Percentiles rank a stretch among this genome's conserved stretches.
These are phyloP conservation scores for Tiliqua scincoides DNA, from an alignment of 2,113 vertebrate species.

Conservation along the genomic window DNA sequence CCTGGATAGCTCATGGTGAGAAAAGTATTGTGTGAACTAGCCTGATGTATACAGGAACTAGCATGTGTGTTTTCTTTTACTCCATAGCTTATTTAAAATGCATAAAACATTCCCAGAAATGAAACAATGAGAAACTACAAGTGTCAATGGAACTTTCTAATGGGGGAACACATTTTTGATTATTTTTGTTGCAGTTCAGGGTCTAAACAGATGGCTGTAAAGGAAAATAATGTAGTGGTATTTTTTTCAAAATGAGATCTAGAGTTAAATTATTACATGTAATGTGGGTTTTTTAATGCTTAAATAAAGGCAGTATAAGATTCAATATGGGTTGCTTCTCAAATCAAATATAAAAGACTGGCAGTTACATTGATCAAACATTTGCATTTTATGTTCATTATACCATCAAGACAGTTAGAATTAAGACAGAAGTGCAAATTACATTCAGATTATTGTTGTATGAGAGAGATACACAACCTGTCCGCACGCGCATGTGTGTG, in stretches of 20 bases:
- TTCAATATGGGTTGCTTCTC: neutral
- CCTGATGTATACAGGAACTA: neutral
- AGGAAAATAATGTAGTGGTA: neutral
- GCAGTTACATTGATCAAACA: neutral
- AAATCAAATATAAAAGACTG: neutral
- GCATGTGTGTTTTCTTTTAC: neutral
- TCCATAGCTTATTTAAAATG: neutral
- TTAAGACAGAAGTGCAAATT: neutral
- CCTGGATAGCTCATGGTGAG: neutral
- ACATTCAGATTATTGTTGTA: too few species aligned
- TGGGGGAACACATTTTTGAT: neutral
- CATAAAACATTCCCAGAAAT: neutral
- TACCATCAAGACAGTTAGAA: neutral
- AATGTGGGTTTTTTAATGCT: neutral
- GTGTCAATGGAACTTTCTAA: neutral
- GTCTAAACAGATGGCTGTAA: too few species aligned
- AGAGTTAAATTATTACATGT: neutral
- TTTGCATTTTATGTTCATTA: neutral
- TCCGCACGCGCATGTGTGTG: neutral
- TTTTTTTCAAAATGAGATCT: neutral
- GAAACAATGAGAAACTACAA: neutral
- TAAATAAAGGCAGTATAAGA: neutral
- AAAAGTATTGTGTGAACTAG: neutral
- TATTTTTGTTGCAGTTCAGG: too few species aligned
- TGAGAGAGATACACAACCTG: neutral